A percentile compares a stretch with the other conserved stretches of the same genome.
Conservation (phyloP, 2,888 invertebrate species). For the Hymenopus coronatus region DNA sequence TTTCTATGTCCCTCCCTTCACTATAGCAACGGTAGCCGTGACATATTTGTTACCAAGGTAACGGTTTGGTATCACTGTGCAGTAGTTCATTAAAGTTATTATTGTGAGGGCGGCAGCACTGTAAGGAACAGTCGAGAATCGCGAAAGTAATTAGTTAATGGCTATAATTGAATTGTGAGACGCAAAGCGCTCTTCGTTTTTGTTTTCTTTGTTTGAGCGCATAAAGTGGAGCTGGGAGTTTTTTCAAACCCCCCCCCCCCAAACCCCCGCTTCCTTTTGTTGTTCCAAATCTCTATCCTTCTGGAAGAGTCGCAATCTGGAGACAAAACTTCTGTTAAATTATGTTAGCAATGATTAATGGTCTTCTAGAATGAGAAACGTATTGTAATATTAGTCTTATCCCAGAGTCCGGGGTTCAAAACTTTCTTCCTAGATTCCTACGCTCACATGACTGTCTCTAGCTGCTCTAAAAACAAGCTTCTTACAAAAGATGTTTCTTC, state of each 20-base stretch:
- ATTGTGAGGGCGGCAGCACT: background rate
- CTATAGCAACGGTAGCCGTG: background rate
- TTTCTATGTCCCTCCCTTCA: background rate
- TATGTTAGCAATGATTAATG: background rate
- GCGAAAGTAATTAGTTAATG: constrained; percentile 14
- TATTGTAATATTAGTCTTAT: background rate
- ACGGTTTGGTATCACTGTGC: too few species aligned
- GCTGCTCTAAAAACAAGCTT: too few species aligned
- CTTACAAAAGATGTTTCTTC: too few species aligned
- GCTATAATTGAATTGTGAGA: constrained; percentile 7
- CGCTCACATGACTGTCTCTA: too few species aligned
- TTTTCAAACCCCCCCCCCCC: too few species aligned
- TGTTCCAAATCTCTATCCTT: background rate
- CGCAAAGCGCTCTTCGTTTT: background rate
- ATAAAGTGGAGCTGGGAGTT: background rate
- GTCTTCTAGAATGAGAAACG: background rate
- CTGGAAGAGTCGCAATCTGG: background rate
- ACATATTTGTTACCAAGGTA: too few species aligned
- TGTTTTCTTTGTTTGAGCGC: constrained; percentile 11
- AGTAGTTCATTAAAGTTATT: background rate
- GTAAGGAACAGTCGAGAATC: background rate
- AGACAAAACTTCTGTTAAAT: background rate
- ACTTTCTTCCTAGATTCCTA: too few species aligned
- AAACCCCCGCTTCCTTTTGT: background rate
- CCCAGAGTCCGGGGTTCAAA: too few species aligned